Evolutionary conservation across 2,113 vertebrate genomes (phyloP).

Genomic region (Gavia stellata): DNA sequence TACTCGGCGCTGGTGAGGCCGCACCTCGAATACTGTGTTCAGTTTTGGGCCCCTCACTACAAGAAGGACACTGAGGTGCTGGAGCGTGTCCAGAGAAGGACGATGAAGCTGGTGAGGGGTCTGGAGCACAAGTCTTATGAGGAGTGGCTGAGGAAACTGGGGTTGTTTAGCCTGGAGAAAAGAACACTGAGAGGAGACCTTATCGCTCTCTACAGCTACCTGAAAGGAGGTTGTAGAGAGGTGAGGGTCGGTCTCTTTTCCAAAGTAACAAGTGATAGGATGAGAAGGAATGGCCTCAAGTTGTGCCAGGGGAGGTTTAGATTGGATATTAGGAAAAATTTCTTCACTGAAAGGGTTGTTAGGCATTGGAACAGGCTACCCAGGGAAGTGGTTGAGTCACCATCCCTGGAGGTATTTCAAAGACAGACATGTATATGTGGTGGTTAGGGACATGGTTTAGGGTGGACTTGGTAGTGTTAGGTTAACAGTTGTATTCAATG

Average conservation of each 20-base stretch:
- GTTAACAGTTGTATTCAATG: not conserved
- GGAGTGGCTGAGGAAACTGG: not conserved
- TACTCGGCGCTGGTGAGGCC: not conserved
- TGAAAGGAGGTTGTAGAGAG: not conserved
- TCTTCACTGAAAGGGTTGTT: fast-evolving
- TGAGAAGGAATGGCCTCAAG: not conserved
- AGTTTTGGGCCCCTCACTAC: not conserved
- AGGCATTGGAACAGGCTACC: not conserved
- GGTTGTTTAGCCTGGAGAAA: not conserved
- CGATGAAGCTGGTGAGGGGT: not conserved
- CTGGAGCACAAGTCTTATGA: not conserved
- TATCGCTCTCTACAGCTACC: not conserved
- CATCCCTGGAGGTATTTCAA: not conserved
- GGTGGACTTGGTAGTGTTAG: not conserved
- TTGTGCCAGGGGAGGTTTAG: not conserved
- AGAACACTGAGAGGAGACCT: not conserved
- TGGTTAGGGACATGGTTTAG: not conserved
- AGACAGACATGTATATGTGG: not conserved
- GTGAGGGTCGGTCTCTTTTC: not conserved
- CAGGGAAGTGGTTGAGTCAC: not conserved
- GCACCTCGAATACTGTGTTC: fast-evolving
- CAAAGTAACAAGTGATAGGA: not conserved
- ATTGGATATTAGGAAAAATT: not conserved
- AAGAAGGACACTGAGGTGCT: not conserved
- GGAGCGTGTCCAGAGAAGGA: too few species aligned